A percentile compares a stretch with the other conserved stretches of the same genome.
Evolutionary conservation across 2,113 vertebrate species (phyloP).

Genomic region (Carollia perspicillata): DNA sequence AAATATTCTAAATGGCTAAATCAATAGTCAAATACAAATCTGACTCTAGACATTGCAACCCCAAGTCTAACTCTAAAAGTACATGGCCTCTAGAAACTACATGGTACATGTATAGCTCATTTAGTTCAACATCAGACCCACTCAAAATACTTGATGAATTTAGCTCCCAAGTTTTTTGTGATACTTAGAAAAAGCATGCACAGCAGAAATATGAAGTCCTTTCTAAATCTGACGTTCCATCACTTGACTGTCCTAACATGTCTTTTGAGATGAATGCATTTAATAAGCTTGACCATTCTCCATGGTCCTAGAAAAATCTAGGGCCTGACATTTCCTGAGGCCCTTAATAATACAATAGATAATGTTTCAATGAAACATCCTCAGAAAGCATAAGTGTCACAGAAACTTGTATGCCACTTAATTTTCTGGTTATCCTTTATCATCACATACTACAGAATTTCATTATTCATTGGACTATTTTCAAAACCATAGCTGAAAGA

Average conservation of each 20-base stretch:
- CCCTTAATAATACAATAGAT: neutral
- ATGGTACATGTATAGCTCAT: neutral
- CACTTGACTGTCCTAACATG: slow-evolving; percentile 17
- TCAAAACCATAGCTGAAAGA: slow-evolving; percentile 49
- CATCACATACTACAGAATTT: slow-evolving; percentile 46
- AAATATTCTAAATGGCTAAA: neutral
- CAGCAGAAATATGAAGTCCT: neutral
- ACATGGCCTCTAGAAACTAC: neutral
- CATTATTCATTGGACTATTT: slow-evolving; percentile 48
- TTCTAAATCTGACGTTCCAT: slow-evolving; percentile 35
- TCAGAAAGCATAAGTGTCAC: slow-evolving; percentile 5
- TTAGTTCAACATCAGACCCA: slow-evolving; percentile 10
- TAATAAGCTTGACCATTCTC: neutral
- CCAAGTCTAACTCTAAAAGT: neutral
- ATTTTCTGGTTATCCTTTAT: slow-evolving; percentile 50
- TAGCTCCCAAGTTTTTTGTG: neutral
- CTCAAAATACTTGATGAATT: neutral
- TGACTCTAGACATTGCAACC: neutral
- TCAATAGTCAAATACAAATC: neutral
- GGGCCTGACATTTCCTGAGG: neutral
- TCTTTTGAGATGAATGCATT: slow-evolving; percentile 39
- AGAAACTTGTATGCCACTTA: slow-evolving; percentile 22
- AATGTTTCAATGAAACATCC: neutral
- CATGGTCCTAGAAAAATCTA: neutral
- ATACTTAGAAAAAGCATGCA: slow-evolving; percentile 6